A percentile compares a stretch with the other conserved stretches of the same genome.
These are phyloP conservation scores for Caenorhabditis brenneri DNA, from an alignment of 1,140 invertebrate genomes.

Conservation along the genomic window DNA sequence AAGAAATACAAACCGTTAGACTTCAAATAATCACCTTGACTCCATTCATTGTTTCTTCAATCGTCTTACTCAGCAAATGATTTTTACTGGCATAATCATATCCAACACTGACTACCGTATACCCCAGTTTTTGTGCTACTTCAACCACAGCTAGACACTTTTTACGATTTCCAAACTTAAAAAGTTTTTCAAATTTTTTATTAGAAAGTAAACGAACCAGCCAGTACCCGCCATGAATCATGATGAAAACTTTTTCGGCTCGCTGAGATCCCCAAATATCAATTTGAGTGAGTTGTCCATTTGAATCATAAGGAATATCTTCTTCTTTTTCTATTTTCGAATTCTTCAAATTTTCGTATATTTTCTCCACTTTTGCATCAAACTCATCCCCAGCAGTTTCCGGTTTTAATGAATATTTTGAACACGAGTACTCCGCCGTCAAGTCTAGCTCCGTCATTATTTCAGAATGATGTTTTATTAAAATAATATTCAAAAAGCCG, in stretches of 20 bases:
- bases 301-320: not conserved
- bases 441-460: not conserved
- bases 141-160: not conserved
- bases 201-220: not conserved
- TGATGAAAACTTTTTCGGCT: not conserved
- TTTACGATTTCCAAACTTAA: not conserved
- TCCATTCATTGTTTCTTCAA: not conserved
- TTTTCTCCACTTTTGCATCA: not conserved
- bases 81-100: not conserved
- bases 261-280: not conserved
- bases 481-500: not conserved
- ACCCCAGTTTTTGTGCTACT: not conserved
- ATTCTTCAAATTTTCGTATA: not conserved
- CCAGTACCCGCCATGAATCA: not conserved
- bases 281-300: not conserved
- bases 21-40: not conserved
- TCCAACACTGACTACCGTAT: not conserved
- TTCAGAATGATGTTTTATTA: not conserved
- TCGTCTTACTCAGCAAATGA: not conserved
- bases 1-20: not conserved
- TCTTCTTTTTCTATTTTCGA: not conserved
- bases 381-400: not conserved
- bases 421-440: not conserved
- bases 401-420: not conserved
- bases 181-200: not conserved